Conservation (phyloP, 2,797 vertebrate species). For the Cyprinodon diabolis region DNA sequence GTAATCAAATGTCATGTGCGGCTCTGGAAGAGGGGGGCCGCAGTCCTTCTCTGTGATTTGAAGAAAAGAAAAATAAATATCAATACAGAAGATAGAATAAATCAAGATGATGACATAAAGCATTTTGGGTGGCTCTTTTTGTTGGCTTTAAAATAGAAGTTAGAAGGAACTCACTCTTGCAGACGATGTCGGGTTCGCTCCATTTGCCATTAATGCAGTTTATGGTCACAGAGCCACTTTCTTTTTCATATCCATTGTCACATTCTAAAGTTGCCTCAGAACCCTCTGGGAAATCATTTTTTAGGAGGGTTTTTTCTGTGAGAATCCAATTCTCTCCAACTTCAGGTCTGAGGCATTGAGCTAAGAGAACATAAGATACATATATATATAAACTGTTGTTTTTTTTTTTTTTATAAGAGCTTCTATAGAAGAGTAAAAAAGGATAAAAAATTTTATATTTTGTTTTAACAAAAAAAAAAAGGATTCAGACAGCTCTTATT, state of each 20-base stretch:
- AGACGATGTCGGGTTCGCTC: slow-evolving; percentile 59
- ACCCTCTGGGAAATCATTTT: slow-evolving; percentile 53
- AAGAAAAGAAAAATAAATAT: background rate
- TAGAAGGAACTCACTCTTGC: slow-evolving; percentile 67
- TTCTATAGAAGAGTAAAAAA: too few relatives aligned
- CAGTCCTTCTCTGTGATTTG: slow-evolving; percentile 73
- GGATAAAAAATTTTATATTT: too few relatives aligned
- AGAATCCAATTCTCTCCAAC: background rate
- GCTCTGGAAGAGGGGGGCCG: slow-evolving; percentile 13
- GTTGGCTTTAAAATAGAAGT: background rate
- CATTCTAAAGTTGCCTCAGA: slow-evolving; percentile 39
- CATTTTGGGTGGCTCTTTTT: background rate
- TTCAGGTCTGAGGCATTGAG: slow-evolving; percentile 53
- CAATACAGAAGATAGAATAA: background rate
- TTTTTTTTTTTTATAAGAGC: too few relatives aligned
- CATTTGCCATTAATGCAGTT: slow-evolving; percentile 50
- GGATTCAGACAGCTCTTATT: too few relatives aligned
- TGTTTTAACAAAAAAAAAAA: too few relatives aligned
- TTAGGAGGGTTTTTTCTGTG: slow-evolving; percentile 21
- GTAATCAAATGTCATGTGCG: slow-evolving; percentile 37
- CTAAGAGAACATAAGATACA: slow-evolving; percentile 28
- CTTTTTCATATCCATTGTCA: slow-evolving; percentile 19
- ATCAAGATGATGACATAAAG: background rate
- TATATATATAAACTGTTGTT: too few relatives aligned
- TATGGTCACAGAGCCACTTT: slow-evolving; percentile 34